Percentiles rank a stretch among this genome's conserved stretches.
Conservation (phyloP, 2,113 vertebrate species). For the Nestor notabilis region DNA sequence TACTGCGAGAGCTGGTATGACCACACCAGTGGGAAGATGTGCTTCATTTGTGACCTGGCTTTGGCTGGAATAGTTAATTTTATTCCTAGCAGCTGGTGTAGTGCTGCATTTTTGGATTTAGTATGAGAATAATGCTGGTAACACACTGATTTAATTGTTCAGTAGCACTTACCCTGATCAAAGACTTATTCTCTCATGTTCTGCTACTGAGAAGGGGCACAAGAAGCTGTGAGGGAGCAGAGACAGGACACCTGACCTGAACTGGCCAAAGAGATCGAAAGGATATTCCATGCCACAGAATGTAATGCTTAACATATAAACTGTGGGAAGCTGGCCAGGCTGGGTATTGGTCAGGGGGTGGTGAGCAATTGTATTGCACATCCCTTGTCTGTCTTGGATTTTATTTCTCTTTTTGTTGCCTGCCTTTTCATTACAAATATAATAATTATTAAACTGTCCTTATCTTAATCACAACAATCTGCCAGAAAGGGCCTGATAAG, state of each 20-base stretch:
- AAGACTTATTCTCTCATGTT: background rate
- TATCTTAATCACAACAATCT: background rate
- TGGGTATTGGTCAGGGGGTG: background rate
- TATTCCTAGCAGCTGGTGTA: background rate
- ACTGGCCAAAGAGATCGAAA: background rate
- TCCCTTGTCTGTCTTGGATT: background rate
- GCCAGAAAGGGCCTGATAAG: background rate
- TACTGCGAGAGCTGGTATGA: background rate
- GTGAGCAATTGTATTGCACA: background rate
- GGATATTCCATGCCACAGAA: background rate
- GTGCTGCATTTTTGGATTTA: background rate
- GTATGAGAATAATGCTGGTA: background rate
- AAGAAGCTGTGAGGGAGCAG: background rate
- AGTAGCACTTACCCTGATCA: background rate
- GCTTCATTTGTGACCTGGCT: background rate
- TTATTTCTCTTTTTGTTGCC: background rate
- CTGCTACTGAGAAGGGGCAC: background rate
- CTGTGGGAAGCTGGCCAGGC: background rate
- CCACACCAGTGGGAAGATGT: fast-evolving
- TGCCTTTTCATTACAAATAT: background rate
- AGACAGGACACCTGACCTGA: background rate
- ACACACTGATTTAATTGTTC: background rate
- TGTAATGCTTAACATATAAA: background rate
- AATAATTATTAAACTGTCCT: background rate
- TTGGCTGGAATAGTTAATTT: background rate